Percentiles rank a stretch among this genome's conserved stretches.
Evolutionary conservation across 2,113 vertebrate genomes (phyloP).

Genomic region (Herpetotheres cachinnans): DNA sequence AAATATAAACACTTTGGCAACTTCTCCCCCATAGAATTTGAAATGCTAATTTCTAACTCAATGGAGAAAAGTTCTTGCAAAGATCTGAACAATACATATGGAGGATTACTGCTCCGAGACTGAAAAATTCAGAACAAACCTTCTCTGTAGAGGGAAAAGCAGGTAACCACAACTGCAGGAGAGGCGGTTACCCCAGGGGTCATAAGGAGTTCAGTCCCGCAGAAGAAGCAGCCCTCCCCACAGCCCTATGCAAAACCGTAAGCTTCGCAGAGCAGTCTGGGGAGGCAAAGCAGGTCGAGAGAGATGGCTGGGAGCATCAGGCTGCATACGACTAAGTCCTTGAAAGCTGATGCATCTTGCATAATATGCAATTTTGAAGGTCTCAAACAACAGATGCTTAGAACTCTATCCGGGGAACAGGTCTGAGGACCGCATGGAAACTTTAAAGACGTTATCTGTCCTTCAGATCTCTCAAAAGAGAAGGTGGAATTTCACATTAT

Average conservation of each 20-base stretch:
- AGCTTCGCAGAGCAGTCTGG: neutral
- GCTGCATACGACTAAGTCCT: neutral
- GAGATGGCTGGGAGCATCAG: neutral
- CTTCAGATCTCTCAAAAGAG: neutral
- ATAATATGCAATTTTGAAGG: neutral
- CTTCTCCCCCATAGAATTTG: slow-evolving; percentile 37
- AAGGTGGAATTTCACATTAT: neutral
- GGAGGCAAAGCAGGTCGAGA: neutral
- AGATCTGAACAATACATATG: neutral
- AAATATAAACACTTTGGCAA: slow-evolving; percentile 32
- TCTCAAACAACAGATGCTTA: neutral
- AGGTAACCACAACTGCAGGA: neutral
- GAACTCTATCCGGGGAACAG: neutral
- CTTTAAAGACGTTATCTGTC: neutral
- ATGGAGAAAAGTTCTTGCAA: neutral
- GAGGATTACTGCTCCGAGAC: neutral
- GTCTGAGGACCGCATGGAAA: neutral
- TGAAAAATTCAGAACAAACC: neutral
- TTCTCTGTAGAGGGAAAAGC: neutral
- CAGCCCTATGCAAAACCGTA: neutral
- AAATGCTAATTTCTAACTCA: slow-evolving; percentile 44
- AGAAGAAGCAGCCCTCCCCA: neutral
- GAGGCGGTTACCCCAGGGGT: neutral
- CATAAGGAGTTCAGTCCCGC: neutral
- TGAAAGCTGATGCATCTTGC: neutral